Percentiles rank a stretch among this genome's conserved stretches.
Evolutionary conservation across 2,797 vertebrate species (phyloP).

Genomic region (Parambassis ranga): DNA sequence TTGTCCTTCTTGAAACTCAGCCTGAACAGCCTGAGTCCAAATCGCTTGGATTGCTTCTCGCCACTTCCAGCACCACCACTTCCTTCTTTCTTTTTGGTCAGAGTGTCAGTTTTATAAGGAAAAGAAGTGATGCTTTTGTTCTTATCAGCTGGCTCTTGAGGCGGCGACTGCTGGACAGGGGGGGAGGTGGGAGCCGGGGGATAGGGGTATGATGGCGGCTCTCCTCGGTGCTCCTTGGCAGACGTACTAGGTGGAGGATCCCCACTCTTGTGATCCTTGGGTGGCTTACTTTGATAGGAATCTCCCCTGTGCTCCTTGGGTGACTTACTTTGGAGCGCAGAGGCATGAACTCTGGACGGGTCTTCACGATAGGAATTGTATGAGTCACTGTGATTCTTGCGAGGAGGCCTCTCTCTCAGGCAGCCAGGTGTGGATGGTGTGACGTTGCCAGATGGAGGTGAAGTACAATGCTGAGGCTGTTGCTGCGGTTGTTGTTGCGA

Average conservation of each 20-base stretch:
- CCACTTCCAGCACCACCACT: constrained; percentile 77
- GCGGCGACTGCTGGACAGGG: constrained; percentile 80
- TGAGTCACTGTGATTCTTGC: constrained; percentile 95
- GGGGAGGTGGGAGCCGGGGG: constrained; percentile 83
- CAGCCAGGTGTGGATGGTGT: constrained; percentile 94
- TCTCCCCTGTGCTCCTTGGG: constrained; percentile 82
- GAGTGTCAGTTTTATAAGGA: constrained; percentile 95
- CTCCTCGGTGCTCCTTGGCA: constrained; percentile 83
- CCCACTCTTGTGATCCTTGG: constrained; percentile 84
- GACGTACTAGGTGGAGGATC: constrained; percentile 83
- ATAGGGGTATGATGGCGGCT: constrained; percentile 80
- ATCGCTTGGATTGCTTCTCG: constrained; percentile 98
- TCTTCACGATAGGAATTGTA: constrained; percentile 95
- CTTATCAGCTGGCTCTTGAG: constrained; percentile 86
- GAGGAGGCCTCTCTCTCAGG: constrained; percentile 91
- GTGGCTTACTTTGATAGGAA: constrained; percentile 67
- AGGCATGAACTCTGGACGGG: constrained; percentile 87
- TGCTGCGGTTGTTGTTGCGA: constrained; percentile 77
- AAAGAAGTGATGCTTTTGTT: constrained; percentile 94
- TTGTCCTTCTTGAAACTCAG: constrained; percentile 99
- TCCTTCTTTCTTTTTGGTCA: constrained; percentile 96
- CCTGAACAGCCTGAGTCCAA: constrained; percentile 96
- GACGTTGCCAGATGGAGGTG: constrained; percentile 91
- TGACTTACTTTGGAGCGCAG: constrained; percentile 91
- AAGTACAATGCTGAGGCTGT: constrained; percentile 88